Conservation (phyloP, 2,113 vertebrate genomes). For the Cephalopholis sonnerati region DNA sequence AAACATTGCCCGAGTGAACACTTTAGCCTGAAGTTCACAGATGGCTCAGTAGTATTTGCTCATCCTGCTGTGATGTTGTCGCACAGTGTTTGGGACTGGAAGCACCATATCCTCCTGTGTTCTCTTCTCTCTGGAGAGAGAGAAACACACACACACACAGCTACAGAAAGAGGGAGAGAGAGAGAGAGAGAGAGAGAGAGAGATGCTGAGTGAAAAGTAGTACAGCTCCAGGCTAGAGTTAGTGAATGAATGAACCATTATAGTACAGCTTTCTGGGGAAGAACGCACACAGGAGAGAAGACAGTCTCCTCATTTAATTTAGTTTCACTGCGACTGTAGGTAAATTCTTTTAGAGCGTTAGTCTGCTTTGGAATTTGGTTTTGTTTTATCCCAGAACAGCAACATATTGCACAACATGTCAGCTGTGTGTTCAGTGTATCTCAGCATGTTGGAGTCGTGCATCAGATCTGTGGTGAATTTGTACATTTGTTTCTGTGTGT, state of each 20-base stretch:
- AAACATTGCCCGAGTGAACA: slow-evolving; percentile 47
- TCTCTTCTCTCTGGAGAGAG: slow-evolving; percentile 12
- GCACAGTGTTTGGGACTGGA: slow-evolving; percentile 49
- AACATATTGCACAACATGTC: background rate
- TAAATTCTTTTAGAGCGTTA: background rate
- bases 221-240: slow-evolving; percentile 60
- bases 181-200: slow-evolving; percentile 14
- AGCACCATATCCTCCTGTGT: slow-evolving; percentile 51
- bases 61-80: slow-evolving; percentile 64
- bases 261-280: slow-evolving; percentile 64
- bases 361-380: background rate
- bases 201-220: slow-evolving; percentile 53
- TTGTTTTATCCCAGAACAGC: background rate
- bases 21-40: slow-evolving; percentile 61
- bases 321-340: slow-evolving; percentile 12
- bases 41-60: slow-evolving; percentile 66
- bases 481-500: slow-evolving; percentile 3
- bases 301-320: slow-evolving; percentile 17
- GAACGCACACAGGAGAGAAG: slow-evolving; percentile 25
- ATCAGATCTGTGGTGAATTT: slow-evolving; percentile 6
- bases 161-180: background rate
- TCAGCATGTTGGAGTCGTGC: background rate
- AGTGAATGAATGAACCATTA: slow-evolving; percentile 70
- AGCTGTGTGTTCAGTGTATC: background rate
- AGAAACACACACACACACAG: slow-evolving; percentile 9